These are phyloP conservation scores for Scaptomyza hsui DNA, from an alignment of 1,140 invertebrate genomes.

Conservation along the genomic window DNA sequence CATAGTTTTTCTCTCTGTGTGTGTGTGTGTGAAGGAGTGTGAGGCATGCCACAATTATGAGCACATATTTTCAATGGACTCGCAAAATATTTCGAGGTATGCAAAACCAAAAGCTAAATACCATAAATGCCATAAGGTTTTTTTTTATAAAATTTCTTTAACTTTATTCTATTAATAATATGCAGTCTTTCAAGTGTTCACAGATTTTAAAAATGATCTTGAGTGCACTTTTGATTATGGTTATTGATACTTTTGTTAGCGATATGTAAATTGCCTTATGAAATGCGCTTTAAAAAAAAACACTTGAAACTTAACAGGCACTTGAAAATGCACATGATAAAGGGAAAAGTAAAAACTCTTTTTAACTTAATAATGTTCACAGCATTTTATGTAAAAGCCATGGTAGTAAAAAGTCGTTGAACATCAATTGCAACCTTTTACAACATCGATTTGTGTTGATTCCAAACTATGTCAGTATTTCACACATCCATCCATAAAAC, in stretches of 20 bases:
- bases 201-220: not conserved
- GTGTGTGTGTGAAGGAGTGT: constrained; percentile 24
- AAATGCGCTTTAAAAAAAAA: not conserved
- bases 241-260: not conserved
- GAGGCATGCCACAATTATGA: constrained; percentile 58
- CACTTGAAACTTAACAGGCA: not conserved
- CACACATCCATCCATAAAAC: not conserved
- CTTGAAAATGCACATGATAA: not conserved
- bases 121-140: not conserved
- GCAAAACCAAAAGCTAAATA: constrained; percentile 39
- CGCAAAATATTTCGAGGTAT: constrained; percentile 44
- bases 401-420: constrained; percentile 2
- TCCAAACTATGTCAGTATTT: constrained; percentile 3
- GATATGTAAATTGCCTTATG: not conserved
- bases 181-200: not conserved
- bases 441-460: constrained; percentile 24
- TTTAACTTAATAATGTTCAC: not conserved
- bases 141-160: not conserved
- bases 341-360: too few species aligned
- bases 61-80: constrained; percentile 59
- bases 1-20: constrained; percentile 1
- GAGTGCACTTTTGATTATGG: not conserved
- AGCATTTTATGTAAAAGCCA: not conserved
- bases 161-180: too few species aligned
- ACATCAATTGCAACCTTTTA: constrained; percentile 34